These are phyloP conservation scores for Latrodectus elegans DNA, from an alignment of 2,888 invertebrate species.

Conservation along the genomic window DNA sequence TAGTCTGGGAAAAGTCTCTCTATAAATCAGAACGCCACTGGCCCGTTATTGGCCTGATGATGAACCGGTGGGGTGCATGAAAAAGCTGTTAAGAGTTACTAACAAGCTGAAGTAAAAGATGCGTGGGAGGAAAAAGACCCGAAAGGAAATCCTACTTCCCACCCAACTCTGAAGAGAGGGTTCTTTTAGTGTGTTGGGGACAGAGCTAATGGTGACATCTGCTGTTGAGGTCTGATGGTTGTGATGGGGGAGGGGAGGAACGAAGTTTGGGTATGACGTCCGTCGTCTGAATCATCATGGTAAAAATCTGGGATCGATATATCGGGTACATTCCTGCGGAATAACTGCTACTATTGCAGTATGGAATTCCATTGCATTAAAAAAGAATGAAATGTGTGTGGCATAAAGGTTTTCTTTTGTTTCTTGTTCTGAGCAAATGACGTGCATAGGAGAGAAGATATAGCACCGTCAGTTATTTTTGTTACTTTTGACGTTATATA, in stretches of 20 bases:
- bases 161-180: not conserved
- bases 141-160: constrained; percentile 36
- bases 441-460: not conserved
- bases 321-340: constrained; percentile 6
- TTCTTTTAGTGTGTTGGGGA: constrained; percentile 8
- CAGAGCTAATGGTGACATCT: constrained; percentile 57
- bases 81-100: constrained; percentile 64
- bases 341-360: not conserved
- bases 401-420: too few relatives aligned
- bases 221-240: constrained; percentile 26
- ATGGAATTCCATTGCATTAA: not conserved
- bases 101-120: constrained; percentile 53
- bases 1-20: constrained; percentile 2
- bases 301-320: constrained; percentile 42
- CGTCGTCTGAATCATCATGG: constrained; percentile 41
- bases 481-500: too few relatives aligned
- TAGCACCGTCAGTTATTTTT: not conserved
- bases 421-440: not conserved
- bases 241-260: not conserved
- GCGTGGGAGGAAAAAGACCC: constrained; percentile 22
- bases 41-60: constrained; percentile 49
- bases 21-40: constrained; percentile 38
- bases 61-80: constrained; percentile 55
- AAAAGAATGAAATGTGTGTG: not conserved
- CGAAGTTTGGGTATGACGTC: constrained; percentile 1